Base-by-base conservation (phyloP, 2,113 vertebrate genomes). In the Rhinogobius similis region DNA sequence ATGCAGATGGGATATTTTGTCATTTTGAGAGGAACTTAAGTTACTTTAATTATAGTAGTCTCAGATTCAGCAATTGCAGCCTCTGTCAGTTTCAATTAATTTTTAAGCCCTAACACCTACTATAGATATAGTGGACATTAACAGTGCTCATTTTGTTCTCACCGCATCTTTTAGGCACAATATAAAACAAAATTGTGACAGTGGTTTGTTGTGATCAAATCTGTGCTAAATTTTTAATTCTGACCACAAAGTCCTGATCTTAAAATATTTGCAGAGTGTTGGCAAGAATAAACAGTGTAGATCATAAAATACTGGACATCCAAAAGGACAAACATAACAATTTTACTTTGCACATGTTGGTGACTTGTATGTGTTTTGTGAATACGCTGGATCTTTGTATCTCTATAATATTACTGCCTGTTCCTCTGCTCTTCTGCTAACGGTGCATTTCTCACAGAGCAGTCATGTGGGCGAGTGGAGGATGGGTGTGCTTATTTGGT, bases 401-500 rank as follows among this genome's bases (percentile, higher is more conserved):
- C 20, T 52, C 48, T 11, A 13, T 55, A 24, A 52, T 29, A 29
- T 29, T 29, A 11, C n/a, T 21, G 48, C 23, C 52, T 55, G 52
- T 55, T 55, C 2, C 23, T 24, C 21, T 13, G 23, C 23, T 26
- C 52, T 26, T 55, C 52, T 26, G 52, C 52, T 55, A 55, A 55
- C 52, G 13, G 21, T 55, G 41, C 23, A 10, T 41, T 63, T 73
- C 64, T 79, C 64, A 67, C 65, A 61, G 65, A 55, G 72, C 59
- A 73, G 70, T 39, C 43, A 48, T 78, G 73, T 83, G 56, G 39
- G 61, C 13, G 46, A 70, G 66, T 1, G 26, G 41, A 59, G 58
- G 43, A 67, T 14, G 65, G 67, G 48, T 61, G 72, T 20, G 59
- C 83, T 70, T 77, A 64, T 75, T 65, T 79, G 73, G 56, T 80